phyloP scores from a whole-genome alignment of 2,888 invertebrate genomes.

The Pterobdella sp. region DNA sequence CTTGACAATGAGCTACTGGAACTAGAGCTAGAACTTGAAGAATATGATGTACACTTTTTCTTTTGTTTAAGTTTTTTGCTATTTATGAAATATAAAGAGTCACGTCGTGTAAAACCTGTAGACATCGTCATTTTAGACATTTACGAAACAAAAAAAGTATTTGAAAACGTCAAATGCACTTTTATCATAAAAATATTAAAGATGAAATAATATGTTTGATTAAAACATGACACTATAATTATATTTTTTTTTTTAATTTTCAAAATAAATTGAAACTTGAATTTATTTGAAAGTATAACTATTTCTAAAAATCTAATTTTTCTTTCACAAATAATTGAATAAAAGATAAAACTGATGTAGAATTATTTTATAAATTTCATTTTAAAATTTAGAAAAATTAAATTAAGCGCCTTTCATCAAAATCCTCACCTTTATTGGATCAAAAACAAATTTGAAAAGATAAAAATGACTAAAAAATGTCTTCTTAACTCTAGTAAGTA shows the following conservation, averaged over 20 bases:
- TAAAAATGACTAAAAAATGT: not conserved
- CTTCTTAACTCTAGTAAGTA: not conserved
- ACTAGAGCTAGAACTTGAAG: not conserved
- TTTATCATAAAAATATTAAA: not conserved
- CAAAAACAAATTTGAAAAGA: not conserved
- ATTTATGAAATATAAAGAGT: not conserved
- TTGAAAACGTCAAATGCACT: not conserved
- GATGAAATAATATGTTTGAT: too few species aligned
- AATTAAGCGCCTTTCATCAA: too few species aligned
- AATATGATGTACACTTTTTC: conserved; percentile 12
- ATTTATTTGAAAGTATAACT: too few species aligned
- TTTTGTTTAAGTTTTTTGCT: conserved; percentile 1
- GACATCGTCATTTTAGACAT: conserved; percentile 33
- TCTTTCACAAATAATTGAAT: too few species aligned
- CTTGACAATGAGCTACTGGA: not conserved
- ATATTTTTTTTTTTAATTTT: too few species aligned
- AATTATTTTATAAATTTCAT: too few species aligned
- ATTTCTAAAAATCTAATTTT: too few species aligned
- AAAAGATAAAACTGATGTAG: too few species aligned
- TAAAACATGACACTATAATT: too few species aligned
- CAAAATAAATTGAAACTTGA: too few species aligned
- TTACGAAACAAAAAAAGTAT: not conserved
- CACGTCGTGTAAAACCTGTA: conserved; percentile 32
- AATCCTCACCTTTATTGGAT: not conserved
- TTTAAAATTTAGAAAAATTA: too few species aligned